These are phyloP conservation scores for Melanostoma scalare DNA, from an alignment of 2,888 invertebrate species.

Conservation along the genomic window DNA sequence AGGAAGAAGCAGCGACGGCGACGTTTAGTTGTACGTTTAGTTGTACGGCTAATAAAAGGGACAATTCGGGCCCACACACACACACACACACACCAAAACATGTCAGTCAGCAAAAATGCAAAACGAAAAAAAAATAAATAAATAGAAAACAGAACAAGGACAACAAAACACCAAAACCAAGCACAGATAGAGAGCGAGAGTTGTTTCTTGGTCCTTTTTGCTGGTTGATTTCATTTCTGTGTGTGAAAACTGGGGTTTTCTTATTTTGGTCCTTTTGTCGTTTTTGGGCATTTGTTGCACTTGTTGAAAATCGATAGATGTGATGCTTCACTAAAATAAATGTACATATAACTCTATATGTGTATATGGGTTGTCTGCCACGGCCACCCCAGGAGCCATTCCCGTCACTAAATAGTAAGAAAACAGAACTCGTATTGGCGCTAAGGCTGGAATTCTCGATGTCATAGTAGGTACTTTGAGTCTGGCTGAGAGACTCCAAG, in stretches of 20 bases:
- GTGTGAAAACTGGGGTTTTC: conserved; percentile 58
- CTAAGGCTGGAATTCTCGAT: conserved; percentile 45
- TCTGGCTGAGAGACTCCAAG: conserved; percentile 64
- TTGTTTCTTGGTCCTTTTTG: conserved; percentile 71
- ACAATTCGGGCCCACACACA: conserved; percentile 59
- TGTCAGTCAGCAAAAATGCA: conserved; percentile 10
- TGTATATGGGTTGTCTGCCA: conserved; percentile 25
- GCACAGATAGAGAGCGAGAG: conserved; percentile 64
- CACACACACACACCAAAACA: conserved; percentile 46
- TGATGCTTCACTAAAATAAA: conserved; percentile 21
- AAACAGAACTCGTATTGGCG: conserved; percentile 43
- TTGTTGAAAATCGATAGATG: conserved; percentile 69
- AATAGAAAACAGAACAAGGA: conserved; percentile 28
- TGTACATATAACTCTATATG: neutral
- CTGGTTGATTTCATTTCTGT: conserved; percentile 67
- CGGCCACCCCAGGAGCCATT: neutral
- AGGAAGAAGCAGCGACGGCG: neutral
- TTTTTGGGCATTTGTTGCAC: conserved; percentile 72
- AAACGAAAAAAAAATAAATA: conserved; percentile 19
- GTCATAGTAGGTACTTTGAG: conserved; percentile 11
- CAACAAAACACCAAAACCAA: conserved; percentile 43
- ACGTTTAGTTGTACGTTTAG: conserved; percentile 56
- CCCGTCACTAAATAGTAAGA: conserved; percentile 20
- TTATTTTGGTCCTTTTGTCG: conserved; percentile 45
- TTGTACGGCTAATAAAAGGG: conserved; percentile 65